These are phyloP conservation scores for Coregonus suidteri DNA, from an alignment of 2,797 vertebrate species.

Conservation along the genomic window DNA sequence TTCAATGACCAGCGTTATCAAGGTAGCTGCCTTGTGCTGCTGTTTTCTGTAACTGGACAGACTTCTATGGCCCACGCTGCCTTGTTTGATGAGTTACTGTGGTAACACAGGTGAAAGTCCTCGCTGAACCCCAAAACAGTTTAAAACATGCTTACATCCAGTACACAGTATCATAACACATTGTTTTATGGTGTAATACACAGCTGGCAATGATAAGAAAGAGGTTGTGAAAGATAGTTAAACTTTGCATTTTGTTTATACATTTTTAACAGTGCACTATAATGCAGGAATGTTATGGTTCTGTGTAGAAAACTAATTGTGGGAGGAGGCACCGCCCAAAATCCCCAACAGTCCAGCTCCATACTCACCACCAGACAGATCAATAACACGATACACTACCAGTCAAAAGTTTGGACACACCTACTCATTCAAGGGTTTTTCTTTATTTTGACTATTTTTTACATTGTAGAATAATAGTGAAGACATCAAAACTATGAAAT, in stretches of 20 bases:
- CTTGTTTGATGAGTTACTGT: constrained; percentile 53
- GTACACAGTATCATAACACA: background rate
- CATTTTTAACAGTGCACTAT: background rate
- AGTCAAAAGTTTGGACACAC: too few relatives aligned
- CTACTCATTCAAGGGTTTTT: too few relatives aligned
- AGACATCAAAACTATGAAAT: too few relatives aligned
- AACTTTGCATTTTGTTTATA: background rate
- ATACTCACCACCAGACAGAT: constrained; percentile 15
- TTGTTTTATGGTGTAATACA: background rate
- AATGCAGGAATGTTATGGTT: background rate
- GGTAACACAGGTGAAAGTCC: constrained; percentile 29
- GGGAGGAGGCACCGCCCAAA: background rate
- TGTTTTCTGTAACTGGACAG: constrained; percentile 43
- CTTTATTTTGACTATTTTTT: too few relatives aligned
- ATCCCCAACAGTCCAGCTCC: background rate
- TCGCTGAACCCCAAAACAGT: background rate
- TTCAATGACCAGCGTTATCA: constrained; percentile 10
- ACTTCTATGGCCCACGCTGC: constrained; percentile 30
- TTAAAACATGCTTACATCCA: background rate
- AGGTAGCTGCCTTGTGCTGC: constrained; percentile 2
- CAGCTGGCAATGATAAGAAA: background rate
- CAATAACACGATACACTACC: constrained; percentile 24
- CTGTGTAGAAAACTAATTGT: background rate
- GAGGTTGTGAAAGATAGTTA: background rate
- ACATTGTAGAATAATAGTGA: too few relatives aligned